Percentiles rank a stretch among this genome's conserved stretches.
Evolutionary conservation across 2,888 invertebrate genomes (phyloP).

Genomic region (Sisyra terminalis): DNA sequence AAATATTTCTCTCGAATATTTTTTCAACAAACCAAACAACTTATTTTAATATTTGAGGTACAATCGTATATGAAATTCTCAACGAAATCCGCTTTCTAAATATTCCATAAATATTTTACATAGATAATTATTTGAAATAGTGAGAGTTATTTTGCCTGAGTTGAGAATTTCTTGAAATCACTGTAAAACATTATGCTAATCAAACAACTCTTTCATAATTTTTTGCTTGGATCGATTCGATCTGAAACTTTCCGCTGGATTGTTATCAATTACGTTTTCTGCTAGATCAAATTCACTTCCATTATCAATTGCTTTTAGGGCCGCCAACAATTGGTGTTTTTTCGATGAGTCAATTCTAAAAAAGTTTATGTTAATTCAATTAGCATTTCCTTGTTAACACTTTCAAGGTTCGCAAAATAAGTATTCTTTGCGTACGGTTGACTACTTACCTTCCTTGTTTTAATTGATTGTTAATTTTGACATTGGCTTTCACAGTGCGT

Average conservation of each 20-base stretch:
- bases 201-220: constrained; percentile 6
- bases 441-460: constrained; percentile 4
- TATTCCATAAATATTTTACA: no score
- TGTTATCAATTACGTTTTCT: not conserved
- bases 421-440: no score
- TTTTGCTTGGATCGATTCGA: not conserved
- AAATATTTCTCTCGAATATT: no score
- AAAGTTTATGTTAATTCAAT: not conserved
- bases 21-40: no score
- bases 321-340: constrained; percentile 41
- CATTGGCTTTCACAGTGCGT: constrained; percentile 26
- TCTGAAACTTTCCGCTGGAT: not conserved
- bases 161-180: no score
- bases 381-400: no score
- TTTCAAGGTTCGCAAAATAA: no score
- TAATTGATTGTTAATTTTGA: constrained; percentile 6
- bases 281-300: constrained; percentile 18
- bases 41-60: no score
- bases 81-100: no score
- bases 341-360: constrained; percentile 17
- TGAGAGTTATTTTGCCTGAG: no score
- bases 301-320: constrained; percentile 44
- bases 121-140: no score
- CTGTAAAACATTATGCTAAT: not conserved
- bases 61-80: no score